These are phyloP conservation scores for Anticlea derivata DNA, from an alignment of 2,888 invertebrate species.

Conservation along the genomic window DNA sequence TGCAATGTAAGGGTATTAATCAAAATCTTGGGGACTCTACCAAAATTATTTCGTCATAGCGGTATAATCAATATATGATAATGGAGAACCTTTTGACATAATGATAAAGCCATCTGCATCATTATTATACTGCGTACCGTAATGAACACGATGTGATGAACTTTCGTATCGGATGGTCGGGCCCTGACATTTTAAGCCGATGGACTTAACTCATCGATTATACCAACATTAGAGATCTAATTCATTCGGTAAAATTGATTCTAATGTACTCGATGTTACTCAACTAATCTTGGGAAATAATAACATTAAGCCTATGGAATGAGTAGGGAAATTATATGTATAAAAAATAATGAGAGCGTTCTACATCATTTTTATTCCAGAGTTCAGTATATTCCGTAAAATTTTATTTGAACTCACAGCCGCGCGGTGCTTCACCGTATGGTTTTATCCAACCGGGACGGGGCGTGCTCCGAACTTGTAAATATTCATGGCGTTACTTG, in stretches of 20 bases:
- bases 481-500: conserved; percentile 71
- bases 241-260: conserved; percentile 33
- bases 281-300: conserved; percentile 26
- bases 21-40: conserved; percentile 16
- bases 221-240: conserved; percentile 59
- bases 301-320: conserved; percentile 20
- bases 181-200: conserved; percentile 73
- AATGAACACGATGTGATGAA: conserved; percentile 78
- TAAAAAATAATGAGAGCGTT: conserved; percentile 25
- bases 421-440: conserved; percentile 29
- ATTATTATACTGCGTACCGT: conserved; percentile 65
- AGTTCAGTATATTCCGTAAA: conserved; percentile 35
- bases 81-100: conserved; percentile 63
- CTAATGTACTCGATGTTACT: conserved; percentile 29
- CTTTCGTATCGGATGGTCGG: conserved; percentile 66
- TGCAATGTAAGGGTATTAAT: conserved; percentile 6
- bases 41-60: conserved; percentile 35
- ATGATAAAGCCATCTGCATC: conserved; percentile 77
- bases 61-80: conserved; percentile 53
- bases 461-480: conserved; percentile 61
- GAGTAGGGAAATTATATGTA: conserved; percentile 16
- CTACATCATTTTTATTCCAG: conserved; percentile 28
- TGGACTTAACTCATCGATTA: conserved; percentile 64
- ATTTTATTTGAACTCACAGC: conserved; percentile 31
- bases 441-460: conserved; percentile 43